Percentiles rank a stretch among this genome's conserved stretches.
Conservation (phyloP, 30 jellyfish, hydroid and myxozoan species). For the Morbakka virulenta region DNA sequence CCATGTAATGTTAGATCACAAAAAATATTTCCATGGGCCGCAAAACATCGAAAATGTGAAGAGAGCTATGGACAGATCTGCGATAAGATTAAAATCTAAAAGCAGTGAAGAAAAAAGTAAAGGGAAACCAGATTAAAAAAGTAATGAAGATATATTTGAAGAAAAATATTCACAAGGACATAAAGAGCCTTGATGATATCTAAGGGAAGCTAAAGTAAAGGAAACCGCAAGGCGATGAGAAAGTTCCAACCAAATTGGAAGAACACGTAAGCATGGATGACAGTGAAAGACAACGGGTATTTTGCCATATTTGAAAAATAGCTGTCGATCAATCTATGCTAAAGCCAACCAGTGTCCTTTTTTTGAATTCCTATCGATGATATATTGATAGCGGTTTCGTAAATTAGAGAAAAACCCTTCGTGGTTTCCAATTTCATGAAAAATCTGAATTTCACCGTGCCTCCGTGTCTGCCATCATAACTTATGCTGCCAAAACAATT, state of each 20-base stretch:
- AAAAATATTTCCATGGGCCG: too few relatives aligned
- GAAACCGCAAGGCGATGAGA: background rate
- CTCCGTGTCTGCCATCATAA: conserved; percentile 7
- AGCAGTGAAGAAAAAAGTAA: conserved; percentile 3
- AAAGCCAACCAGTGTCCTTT: conserved; percentile 42
- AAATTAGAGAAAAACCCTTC: conserved; percentile 22
- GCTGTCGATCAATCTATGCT: conserved; percentile 28
- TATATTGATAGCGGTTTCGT: conserved; percentile 21
- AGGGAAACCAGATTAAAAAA: background rate
- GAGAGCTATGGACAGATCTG: too few relatives aligned
- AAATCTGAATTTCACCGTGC: conserved; percentile 37
- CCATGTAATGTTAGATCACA: too few relatives aligned
- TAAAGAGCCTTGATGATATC: too few relatives aligned
- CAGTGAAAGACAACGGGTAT: conserved; percentile 18
- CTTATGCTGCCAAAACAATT: too few relatives aligned
- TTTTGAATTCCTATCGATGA: conserved; percentile 27
- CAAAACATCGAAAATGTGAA: too few relatives aligned
- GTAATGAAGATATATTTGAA: background rate
- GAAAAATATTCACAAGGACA: conserved; percentile 10
- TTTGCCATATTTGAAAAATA: background rate
- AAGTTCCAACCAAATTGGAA: conserved; percentile 19
- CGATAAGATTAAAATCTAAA: conserved; percentile 6
- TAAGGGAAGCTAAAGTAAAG: conserved; percentile 5
- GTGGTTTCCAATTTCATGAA: conserved; percentile 23
- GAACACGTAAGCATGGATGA: conserved; percentile 12